A percentile compares a stretch with the other conserved stretches of the same genome.
Evolutionary conservation across 2,113 vertebrate species (phyloP).

Genomic region (Stegastes partitus): DNA sequence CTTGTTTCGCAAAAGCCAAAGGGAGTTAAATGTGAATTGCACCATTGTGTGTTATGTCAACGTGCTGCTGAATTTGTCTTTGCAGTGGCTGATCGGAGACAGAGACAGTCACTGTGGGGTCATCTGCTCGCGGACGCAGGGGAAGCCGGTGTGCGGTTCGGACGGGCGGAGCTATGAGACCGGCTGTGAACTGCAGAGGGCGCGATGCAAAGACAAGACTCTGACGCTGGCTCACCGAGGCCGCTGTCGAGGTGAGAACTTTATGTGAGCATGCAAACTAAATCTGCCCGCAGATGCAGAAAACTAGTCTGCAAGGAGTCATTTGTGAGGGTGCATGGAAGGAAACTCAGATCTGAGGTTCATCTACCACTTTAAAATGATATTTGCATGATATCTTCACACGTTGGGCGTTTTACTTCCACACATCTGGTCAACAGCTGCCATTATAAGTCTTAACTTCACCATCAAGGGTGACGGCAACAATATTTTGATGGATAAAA

Average conservation of each 20-base stretch:
- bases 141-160: slow-evolving; percentile 94
- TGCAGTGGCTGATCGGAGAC: slow-evolving; percentile 96
- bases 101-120: slow-evolving; percentile 90
- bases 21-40: background rate
- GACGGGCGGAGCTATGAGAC: slow-evolving; percentile 94
- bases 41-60: background rate
- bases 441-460: too few relatives aligned
- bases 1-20: background rate
- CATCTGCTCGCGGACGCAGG: slow-evolving; percentile 89
- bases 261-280: too few relatives aligned
- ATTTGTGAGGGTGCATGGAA: background rate
- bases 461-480: too few relatives aligned
- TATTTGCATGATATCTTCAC: too few relatives aligned
- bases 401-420: too few relatives aligned
- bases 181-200: slow-evolving; percentile 95
- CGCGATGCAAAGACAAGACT: slow-evolving; percentile 91
- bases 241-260: slow-evolving; percentile 91
- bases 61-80: background rate
- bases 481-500: too few relatives aligned
- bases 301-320: too few relatives aligned
- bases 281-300: too few relatives aligned
- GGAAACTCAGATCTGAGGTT: slow-evolving; percentile 1
- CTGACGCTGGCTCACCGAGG: slow-evolving; percentile 90
- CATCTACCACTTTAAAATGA: too few relatives aligned
- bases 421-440: too few relatives aligned